A percentile compares a stretch with the other conserved stretches of the same genome.
These are phyloP conservation scores for Nephrotoma guestfalica DNA, from an alignment of 2,888 invertebrate species.

Conservation along the genomic window DNA sequence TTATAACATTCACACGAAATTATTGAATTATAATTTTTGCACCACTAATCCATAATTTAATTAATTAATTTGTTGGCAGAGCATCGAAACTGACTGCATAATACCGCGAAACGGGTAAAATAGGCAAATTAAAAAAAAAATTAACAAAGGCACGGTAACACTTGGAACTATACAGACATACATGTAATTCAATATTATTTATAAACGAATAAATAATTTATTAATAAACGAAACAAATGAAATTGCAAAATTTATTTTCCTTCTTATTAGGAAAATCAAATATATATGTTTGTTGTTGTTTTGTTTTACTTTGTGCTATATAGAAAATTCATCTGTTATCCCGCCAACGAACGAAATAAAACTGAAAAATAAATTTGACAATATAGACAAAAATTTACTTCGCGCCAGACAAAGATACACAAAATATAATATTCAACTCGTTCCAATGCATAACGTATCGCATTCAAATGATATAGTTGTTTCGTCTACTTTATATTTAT, in stretches of 20 bases:
- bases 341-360: constrained; percentile 5
- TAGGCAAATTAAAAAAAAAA: too few species aligned
- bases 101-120: too few species aligned
- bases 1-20: background rate
- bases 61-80: background rate
- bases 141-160: background rate
- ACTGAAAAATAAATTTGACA: constrained; percentile 1
- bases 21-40: background rate
- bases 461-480: background rate
- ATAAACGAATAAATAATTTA: background rate
- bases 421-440: background rate
- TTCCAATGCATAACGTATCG: background rate
- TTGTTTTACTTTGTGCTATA: background rate
- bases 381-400: background rate
- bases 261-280: background rate
- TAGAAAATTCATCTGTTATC: background rate
- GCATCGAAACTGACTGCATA: background rate
- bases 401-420: background rate
- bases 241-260: background rate
- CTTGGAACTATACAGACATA: background rate
- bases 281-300: background rate
- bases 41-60: background rate
- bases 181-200: background rate
- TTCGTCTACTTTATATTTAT: background rate
- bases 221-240: background rate